Conservation (phyloP, 2,797 vertebrate genomes). For the Squalus acanthias region DNA sequence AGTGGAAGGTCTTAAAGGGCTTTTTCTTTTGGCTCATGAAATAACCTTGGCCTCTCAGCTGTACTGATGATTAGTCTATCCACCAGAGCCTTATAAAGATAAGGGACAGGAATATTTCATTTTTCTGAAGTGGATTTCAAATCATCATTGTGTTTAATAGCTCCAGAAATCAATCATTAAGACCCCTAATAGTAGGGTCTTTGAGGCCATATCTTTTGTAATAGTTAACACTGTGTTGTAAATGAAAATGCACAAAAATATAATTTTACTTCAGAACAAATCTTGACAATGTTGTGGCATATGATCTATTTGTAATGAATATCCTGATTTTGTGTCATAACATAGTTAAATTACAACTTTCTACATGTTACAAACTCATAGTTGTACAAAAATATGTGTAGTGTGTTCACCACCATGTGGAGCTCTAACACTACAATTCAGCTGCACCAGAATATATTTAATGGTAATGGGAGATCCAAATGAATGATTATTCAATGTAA, state of each 20-base stretch:
- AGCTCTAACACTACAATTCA: conserved; percentile 22
- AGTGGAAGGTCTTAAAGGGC: background rate
- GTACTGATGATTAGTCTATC: too few species aligned
- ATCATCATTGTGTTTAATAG: background rate
- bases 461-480: background rate
- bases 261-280: background rate
- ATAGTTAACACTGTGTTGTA: background rate
- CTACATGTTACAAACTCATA: background rate
- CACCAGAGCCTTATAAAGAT: background rate
- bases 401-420: background rate
- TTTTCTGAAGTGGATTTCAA: background rate
- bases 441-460: background rate
- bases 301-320: background rate
- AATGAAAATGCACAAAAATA: background rate
- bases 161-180: background rate
- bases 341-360: background rate
- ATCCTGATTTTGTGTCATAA: background rate
- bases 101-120: background rate
- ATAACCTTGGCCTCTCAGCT: background rate
- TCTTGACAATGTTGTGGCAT: background rate
- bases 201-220: background rate
- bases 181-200: too few species aligned
- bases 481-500: background rate
- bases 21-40: background rate
- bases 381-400: background rate